Base-by-base conservation (phyloP, 2,888 invertebrate genomes). In the Lacanobia wlatinum region DNA sequence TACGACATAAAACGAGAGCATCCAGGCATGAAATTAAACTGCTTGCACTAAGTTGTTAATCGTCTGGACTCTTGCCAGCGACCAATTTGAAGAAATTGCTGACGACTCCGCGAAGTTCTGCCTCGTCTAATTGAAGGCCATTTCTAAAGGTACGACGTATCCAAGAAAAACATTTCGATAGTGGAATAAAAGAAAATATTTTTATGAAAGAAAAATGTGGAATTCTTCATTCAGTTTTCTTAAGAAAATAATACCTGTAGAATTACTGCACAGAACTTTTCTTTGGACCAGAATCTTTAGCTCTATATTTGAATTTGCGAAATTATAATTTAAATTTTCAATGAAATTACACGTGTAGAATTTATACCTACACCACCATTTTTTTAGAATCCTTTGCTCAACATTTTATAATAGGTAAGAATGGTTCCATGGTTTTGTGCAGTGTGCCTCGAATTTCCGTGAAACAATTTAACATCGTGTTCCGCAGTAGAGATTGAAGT, bases 1-100 rank as follows among this genome's bases (percentile, higher is more conserved):
- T 72, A 76, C 76, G 68, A 78, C 80, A 87, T 86, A 84, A 89
- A 90, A 85, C 84, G 86, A 76, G 85, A 81, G 91, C 90, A 88
- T 87, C 90, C 90, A 91, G 90, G 92, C 93, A 92, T 92, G 92
- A 94, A 95, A 95, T 95, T 93, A 94, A 94, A 94, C 93, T 92
- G 91, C 92, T 91, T 91, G 93, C 92, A 92, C 90, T 92, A 94
- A 93, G 87, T 93, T 94, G 93, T 93, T 94, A 94, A 94, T 94
- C 91, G 92, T 75, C 91, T 94, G 94, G 94, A 91, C 88, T 87
- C 75, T 77, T 86, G 94, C 94, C 95, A 95, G 90, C 82, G 84
- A 87, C 87, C 93, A 93, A 93, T 94, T 94, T 92, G 88, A 91
- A 93, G 91, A 91, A 92, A 93, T 91, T 90, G 92, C 93, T 93